Conservation (phyloP, 1,140 invertebrate species). For the Pantala flavescens region DNA sequence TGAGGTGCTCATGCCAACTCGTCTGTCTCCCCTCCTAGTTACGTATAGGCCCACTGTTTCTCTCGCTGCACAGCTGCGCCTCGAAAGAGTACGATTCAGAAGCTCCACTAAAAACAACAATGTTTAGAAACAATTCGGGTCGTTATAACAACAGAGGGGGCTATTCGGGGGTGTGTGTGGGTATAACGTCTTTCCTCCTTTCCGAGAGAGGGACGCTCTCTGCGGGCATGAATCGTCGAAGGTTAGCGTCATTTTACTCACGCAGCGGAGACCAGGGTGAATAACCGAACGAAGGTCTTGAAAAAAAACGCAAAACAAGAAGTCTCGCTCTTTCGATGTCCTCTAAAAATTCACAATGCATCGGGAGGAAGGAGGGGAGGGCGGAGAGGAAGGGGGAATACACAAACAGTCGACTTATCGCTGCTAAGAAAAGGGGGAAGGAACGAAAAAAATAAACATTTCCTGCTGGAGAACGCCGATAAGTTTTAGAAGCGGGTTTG, state of each 20-base stretch:
- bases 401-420: background rate
- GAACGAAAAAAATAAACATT: background rate
- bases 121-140: too few species aligned
- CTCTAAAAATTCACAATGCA: slow-evolving; percentile 10
- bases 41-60: too few species aligned
- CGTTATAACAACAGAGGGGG: too few species aligned
- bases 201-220: too few species aligned
- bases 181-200: too few species aligned
- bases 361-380: background rate
- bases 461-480: background rate
- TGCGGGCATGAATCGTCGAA: too few species aligned
- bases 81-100: too few species aligned
- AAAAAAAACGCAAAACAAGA: slow-evolving; percentile 10
- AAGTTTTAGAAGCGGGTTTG: background rate
- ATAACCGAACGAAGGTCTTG: background rate
- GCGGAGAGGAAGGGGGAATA: background rate
- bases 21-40: too few species aligned
- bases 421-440: background rate
- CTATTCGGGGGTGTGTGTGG: too few species aligned
- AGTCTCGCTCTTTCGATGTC: background rate
- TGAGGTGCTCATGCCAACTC: too few species aligned
- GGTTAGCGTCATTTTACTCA: background rate
- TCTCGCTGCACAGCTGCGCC: too few species aligned
- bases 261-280: background rate
- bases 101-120: too few species aligned